Evolutionary conservation across 2,113 vertebrate genomes (phyloP).

Genomic region (Oncorhynchus kisutch): DNA sequence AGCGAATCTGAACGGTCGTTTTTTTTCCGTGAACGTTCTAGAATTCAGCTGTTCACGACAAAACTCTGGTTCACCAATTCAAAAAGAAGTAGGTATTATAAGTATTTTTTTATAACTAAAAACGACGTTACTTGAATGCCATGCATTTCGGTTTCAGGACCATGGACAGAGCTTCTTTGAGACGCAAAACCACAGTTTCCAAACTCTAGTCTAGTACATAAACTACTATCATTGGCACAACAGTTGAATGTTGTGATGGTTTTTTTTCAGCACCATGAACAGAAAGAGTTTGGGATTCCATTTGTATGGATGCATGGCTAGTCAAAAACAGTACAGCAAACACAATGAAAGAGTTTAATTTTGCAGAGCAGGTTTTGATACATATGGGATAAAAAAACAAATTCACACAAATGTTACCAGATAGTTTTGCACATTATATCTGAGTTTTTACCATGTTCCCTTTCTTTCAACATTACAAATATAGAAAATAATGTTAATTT

Average conservation of each 20-base stretch:
- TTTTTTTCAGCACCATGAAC: no score
- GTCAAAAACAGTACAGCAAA: background rate
- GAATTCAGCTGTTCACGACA: no score
- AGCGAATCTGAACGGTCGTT: background rate
- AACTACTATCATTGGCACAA: no score
- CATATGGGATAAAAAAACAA: constrained; percentile 34
- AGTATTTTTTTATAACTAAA: no score
- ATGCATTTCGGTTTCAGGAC: background rate
- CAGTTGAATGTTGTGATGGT: no score
- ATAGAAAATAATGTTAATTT: constrained; percentile 67
- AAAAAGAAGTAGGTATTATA: no score
- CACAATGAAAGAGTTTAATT: constrained; percentile 62
- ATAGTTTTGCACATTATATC: constrained; percentile 43
- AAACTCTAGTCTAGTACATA: no score
- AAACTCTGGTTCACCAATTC: no score
- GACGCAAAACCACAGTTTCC: background rate
- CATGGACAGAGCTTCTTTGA: background rate
- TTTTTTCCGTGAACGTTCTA: background rate
- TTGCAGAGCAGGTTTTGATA: constrained; percentile 57
- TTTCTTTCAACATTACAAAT: constrained; percentile 50
- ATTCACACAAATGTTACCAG: constrained; percentile 19
- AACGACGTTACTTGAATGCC: no score
- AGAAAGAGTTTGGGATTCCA: no score
- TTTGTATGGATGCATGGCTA: background rate
- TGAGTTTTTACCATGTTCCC: constrained; percentile 54